Percentiles rank a stretch among this genome's conserved stretches.
phyloP scores from a whole-genome alignment of 2,797 vertebrate species.

The Sarcophilus harrisii region DNA sequence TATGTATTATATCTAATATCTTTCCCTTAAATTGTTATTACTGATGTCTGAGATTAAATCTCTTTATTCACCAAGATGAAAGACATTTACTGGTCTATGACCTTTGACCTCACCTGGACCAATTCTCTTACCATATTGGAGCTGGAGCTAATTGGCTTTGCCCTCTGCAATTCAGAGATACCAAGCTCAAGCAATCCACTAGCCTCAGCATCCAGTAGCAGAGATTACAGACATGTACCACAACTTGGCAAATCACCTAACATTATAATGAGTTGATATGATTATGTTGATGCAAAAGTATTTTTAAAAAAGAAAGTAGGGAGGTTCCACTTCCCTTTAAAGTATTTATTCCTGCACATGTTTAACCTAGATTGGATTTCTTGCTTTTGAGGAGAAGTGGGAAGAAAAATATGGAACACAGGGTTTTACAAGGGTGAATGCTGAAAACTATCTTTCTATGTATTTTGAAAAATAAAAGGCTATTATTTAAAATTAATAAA shows the following conservation, averaged over 20 bases:
- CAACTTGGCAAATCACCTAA: not conserved
- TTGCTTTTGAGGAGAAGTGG: no score
- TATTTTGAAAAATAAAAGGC: no score
- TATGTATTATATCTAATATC: not conserved
- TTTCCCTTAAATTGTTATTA: not conserved
- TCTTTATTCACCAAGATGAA: not conserved
- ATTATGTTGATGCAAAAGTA: not conserved
- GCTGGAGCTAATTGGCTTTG: not conserved
- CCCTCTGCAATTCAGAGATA: not conserved
- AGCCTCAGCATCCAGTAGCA: not conserved
- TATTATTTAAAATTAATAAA: no score
- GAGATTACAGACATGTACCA: not conserved
- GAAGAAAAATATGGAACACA: no score
- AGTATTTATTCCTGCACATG: not conserved
- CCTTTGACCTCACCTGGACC: not conserved
- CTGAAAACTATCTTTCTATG: no score
- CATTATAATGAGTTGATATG: not conserved
- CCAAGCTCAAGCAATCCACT: not conserved
- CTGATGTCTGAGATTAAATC: not conserved
- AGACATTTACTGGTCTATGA: not conserved
- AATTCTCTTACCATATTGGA: not conserved
- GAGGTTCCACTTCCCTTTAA: not conserved
- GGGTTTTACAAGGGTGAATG: no score
- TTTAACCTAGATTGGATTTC: no score
- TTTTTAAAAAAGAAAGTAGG: not conserved